Base-by-base conservation (phyloP, 2,113 vertebrate species). In the Neotoma lepida region DNA sequence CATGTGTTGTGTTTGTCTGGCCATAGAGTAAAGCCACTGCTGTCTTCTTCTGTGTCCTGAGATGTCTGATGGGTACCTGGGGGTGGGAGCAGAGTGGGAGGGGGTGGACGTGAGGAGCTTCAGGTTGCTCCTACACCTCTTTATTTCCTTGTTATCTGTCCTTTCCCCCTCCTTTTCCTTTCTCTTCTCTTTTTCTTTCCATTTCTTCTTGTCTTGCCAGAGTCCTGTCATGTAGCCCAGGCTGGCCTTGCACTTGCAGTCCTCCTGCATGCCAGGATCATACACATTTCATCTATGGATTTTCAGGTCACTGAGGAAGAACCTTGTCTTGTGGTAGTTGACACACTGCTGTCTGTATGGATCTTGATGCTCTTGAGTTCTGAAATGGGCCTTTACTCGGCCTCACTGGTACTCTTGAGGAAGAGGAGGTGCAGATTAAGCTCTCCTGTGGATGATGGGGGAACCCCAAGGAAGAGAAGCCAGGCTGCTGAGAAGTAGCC, bases 271-370 rank as follows among this genome's bases (percentile, higher is more conserved):
- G 81, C 28, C 39, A 41, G 35, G 61, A 18, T 61, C 70, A 24
- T 46, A n/a, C 24, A 24, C 54, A 33, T 58, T 88, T 87, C 26
- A 61, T 39, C 46, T 41, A 24, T 68, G 90, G n/a, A 68, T 80
- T 26, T 46, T 35, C 81, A 73, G 54, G 44, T 89, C 61, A 14
- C 82, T 64, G 61, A 86, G 89, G 77, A 86, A 95, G 80, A 87
- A 13, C 51, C 71, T 91, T 87, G 30, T 86, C 33, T 84, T 73
- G 9, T 24, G 10, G 28, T 86, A 13, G 58, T 51, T 86, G 56
- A 68, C 76, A n/a, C 66, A 56, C 1, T 49, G 73, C 41, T 85
- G 1, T 88, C 64, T 88, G 13, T 71, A 9, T 66, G 54, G 64
- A 85, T n/a, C 46, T 51, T 70, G 15, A 10, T 93, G 44, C 49